Conservation (phyloP, 2,113 vertebrate species). For the Casuarius casuarius region DNA sequence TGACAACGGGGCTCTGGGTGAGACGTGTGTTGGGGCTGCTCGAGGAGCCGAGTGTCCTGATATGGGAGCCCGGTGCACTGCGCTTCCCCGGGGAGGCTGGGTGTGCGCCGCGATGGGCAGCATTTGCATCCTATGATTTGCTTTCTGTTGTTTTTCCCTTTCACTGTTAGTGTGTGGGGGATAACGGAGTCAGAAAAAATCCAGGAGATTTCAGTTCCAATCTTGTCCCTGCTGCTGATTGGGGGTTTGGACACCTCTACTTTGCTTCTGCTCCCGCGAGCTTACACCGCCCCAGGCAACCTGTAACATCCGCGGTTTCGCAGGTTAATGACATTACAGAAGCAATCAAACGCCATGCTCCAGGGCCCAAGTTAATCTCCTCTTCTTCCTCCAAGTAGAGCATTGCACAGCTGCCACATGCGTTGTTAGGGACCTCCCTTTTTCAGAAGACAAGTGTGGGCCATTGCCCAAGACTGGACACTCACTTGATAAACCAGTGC, state of each 20-base stretch:
- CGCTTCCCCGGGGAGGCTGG: too few species aligned
- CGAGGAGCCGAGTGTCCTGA: background rate
- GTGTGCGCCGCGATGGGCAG: background rate
- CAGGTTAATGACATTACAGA: background rate
- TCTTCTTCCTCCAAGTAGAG: background rate
- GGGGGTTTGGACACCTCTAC: background rate
- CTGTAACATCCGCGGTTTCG: background rate
- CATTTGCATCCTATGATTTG: background rate
- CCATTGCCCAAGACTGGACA: background rate
- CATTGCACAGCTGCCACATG: background rate
- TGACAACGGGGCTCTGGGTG: background rate
- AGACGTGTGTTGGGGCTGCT: background rate
- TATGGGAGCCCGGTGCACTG: background rate
- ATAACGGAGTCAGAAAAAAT: background rate
- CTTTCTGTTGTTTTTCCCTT: background rate
- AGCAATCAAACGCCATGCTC: background rate
- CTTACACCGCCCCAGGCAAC: background rate
- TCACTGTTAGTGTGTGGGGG: background rate
- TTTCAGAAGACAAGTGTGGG: background rate
- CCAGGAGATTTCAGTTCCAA: background rate
- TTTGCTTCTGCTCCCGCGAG: background rate
- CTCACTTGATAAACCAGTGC: background rate
- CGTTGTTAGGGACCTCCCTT: background rate
- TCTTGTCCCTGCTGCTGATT: background rate
- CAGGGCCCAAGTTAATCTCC: background rate